These are phyloP conservation scores for Galeruca laticollis DNA, from an alignment of 2,888 invertebrate species.

Conservation along the genomic window DNA sequence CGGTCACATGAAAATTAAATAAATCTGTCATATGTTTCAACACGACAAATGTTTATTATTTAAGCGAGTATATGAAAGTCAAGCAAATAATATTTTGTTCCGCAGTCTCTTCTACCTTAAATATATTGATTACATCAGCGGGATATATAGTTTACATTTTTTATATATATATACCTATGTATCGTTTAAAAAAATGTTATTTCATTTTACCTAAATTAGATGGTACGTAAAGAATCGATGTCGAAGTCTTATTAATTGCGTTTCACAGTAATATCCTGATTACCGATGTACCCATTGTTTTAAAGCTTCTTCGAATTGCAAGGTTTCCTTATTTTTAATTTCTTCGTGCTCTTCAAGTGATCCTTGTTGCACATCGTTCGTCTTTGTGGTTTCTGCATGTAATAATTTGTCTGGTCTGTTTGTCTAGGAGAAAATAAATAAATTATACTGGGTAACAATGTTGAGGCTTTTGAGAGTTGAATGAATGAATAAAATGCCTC, in stretches of 20 bases:
- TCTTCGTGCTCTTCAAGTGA: constrained; percentile 54
- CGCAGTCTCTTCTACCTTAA: constrained; percentile 10
- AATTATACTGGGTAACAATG: background rate
- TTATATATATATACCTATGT: too few relatives aligned
- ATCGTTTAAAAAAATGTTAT: constrained; percentile 3
- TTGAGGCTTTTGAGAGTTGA: too few relatives aligned
- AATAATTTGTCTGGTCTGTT: constrained; percentile 48
- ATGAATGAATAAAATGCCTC: too few relatives aligned
- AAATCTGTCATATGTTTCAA: background rate
- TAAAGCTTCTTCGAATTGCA: constrained; percentile 75
- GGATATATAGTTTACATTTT: background rate
- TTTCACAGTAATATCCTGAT: constrained; percentile 44
- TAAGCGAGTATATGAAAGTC: background rate
- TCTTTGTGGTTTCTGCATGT: constrained; percentile 47
- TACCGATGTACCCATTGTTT: constrained; percentile 78
- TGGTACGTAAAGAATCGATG: constrained; percentile 18
- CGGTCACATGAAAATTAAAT: too few relatives aligned
- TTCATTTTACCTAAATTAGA: constrained; percentile 4
- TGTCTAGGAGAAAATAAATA: constrained; percentile 19
- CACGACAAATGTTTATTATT: background rate
- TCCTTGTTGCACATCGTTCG: constrained; percentile 52
- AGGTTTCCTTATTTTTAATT: constrained; percentile 60
- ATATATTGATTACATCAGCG: constrained; percentile 7
- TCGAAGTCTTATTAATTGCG: constrained; percentile 3
- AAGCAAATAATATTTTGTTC: constrained; percentile 13